These are phyloP conservation scores for Drosophila atripex DNA, from an alignment of 2,888 invertebrate species.

Conservation along the genomic window DNA sequence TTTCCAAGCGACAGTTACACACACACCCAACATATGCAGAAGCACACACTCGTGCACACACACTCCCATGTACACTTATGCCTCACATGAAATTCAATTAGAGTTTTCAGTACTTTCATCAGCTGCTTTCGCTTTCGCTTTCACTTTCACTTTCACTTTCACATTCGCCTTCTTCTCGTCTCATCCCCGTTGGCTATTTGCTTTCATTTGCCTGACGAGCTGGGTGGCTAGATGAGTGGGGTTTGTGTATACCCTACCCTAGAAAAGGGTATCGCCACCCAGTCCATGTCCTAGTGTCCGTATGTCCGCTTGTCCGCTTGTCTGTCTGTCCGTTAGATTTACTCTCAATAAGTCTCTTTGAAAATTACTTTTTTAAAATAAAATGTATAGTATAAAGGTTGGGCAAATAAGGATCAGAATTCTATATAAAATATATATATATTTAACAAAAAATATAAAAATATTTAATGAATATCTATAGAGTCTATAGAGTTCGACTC, in stretches of 20 bases:
- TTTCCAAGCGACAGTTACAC: conserved; percentile 41
- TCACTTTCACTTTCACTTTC: neutral
- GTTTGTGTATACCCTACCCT: neutral
- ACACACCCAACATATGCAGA: conserved; percentile 12
- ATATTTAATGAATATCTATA: neutral
- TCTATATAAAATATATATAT: too few species aligned
- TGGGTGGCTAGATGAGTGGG: neutral
- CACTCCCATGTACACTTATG: conserved; percentile 1
- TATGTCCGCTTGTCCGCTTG: too few species aligned
- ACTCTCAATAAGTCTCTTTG: too few species aligned
- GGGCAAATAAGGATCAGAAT: too few species aligned
- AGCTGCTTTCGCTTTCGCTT: conserved; percentile 33
- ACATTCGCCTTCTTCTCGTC: conserved; percentile 1
- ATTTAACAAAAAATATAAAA: too few species aligned
- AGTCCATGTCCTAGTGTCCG: neutral
- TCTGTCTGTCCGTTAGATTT: too few species aligned
- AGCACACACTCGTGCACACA: conserved; percentile 29
- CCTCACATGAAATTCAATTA: conserved; percentile 63
- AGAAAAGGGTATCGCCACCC: neutral
- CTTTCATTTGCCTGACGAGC: conserved; percentile 56
- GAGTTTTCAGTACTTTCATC: conserved; percentile 64
- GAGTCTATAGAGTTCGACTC: neutral
- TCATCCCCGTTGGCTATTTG: conserved; percentile 16
- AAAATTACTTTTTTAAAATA: too few species aligned
- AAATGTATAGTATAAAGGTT: too few species aligned